Percentiles rank a stretch among this genome's conserved stretches.
Conservation (phyloP, 1,140 invertebrate genomes). For the Phortica variegata region DNA sequence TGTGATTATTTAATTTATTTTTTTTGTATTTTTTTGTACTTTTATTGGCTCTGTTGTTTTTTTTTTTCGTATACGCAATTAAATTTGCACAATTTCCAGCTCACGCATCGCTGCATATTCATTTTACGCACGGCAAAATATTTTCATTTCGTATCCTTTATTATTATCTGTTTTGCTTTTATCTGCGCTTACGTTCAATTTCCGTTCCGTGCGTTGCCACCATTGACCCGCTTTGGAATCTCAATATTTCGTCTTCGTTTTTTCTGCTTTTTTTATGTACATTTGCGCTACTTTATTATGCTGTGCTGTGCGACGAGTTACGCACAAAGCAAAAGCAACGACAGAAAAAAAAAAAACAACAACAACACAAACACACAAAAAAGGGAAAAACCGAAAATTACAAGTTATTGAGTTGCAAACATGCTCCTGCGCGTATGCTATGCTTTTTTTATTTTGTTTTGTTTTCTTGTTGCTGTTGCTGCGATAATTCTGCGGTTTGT, state of each 20-base stretch:
- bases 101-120: no score
- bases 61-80: no score
- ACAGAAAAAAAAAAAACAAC: conserved; percentile 41
- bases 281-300: no score
- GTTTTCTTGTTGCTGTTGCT: background rate
- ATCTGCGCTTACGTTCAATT: conserved; percentile 52
- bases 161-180: conserved; percentile 43
- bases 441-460: background rate
- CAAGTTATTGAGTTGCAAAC: conserved; percentile 51
- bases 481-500: conserved; percentile 3
- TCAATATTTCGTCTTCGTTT: conserved; percentile 6
- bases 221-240: conserved; percentile 7
- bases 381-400: conserved; percentile 33
- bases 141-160: conserved; percentile 21
- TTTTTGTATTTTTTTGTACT: no score
- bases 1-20: no score
- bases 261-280: no score
- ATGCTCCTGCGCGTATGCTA: conserved; percentile 27
- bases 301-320: no score
- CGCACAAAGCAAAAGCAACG: no score
- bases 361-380: no score
- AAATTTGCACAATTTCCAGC: no score
- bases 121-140: background rate
- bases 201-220: conserved; percentile 27
- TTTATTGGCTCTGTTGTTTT: no score